phyloP scores from a whole-genome alignment of 1,140 invertebrate species.

The Dendrolimus kikuchii region DNA sequence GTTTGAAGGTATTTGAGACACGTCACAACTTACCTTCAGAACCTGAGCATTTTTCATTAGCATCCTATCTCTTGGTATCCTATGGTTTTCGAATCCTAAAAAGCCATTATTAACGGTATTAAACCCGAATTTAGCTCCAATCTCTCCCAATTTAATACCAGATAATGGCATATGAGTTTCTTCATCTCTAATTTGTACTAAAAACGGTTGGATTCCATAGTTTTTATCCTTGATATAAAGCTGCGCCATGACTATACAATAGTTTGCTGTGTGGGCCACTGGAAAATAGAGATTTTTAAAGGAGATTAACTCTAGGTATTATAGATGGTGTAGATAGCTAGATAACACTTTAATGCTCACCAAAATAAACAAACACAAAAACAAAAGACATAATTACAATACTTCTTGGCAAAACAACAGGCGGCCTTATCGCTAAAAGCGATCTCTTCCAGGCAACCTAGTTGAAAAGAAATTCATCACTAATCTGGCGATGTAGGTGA shows the following conservation, averaged over 20 bases:
- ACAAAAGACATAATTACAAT: no score
- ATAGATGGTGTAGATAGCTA: no score
- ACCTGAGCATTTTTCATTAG: constrained; percentile 95
- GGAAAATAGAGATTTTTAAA: constrained; percentile 28
- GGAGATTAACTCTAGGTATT: no score
- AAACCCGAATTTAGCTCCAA: constrained; percentile 93
- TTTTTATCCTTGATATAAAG: constrained; percentile 86
- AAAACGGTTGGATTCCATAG: constrained; percentile 92
- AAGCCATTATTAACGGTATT: constrained; percentile 93
- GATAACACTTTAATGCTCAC: no score
- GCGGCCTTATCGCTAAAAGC: no score
- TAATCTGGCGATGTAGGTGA: no score
- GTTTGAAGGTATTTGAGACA: no score
- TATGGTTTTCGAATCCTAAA: constrained; percentile 87
- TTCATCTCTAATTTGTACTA: constrained; percentile 91
- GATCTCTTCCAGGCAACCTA: no score
- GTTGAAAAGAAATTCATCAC: no score
- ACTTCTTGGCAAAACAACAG: no score
- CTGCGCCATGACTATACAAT: constrained; percentile 91
- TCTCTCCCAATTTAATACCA: constrained; percentile 93
- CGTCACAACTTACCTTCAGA: constrained; percentile 66
- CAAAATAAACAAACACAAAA: no score
- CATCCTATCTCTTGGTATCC: constrained; percentile 91
- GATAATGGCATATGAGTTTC: constrained; percentile 89
- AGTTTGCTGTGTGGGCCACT: constrained; percentile 94